Evolutionary conservation across 2,113 vertebrate genomes (phyloP).

Genomic region (Nerophis lumbriciformis): DNA sequence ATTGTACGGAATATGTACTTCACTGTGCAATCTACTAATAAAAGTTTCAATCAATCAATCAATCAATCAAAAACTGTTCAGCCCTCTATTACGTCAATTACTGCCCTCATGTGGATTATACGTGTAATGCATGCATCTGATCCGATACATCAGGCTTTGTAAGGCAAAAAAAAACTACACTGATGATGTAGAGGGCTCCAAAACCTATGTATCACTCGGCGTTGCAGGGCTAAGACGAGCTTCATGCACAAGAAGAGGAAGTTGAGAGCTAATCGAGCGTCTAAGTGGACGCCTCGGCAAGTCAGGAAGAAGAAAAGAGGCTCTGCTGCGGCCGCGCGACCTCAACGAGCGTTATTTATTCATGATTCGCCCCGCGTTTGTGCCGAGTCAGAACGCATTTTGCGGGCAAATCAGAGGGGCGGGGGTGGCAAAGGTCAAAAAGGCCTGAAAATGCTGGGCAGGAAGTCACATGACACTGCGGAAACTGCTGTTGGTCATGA

Average conservation of each 20-base stretch:
- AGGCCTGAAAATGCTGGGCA: not conserved
- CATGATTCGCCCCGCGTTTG: not conserved
- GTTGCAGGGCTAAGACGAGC: not conserved
- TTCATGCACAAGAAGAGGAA: too few relatives aligned
- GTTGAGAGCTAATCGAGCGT: not conserved
- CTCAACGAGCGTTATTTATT: not conserved
- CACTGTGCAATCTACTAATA: too few relatives aligned
- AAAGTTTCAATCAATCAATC: too few relatives aligned
- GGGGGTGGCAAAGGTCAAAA: not conserved
- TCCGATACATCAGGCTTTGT: too few relatives aligned
- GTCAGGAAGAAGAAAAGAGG: not conserved
- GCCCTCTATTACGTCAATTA: too few relatives aligned
- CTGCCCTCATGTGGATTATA: too few relatives aligned
- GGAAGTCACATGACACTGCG: not conserved
- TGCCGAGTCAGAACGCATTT: not conserved
- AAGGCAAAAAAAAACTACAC: too few relatives aligned
- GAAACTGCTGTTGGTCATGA: not conserved
- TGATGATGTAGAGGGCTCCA: too few relatives aligned
- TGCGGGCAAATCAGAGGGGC: not conserved
- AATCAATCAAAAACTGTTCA: too few relatives aligned
- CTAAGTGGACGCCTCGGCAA: not conserved
- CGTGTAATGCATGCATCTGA: too few relatives aligned
- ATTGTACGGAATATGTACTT: too few relatives aligned
- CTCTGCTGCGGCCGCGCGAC: not conserved
- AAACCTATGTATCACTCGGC: too few relatives aligned